These are phyloP conservation scores for Melanaphis sacchari DNA, from an alignment of 1,140 invertebrate species.

Conservation along the genomic window DNA sequence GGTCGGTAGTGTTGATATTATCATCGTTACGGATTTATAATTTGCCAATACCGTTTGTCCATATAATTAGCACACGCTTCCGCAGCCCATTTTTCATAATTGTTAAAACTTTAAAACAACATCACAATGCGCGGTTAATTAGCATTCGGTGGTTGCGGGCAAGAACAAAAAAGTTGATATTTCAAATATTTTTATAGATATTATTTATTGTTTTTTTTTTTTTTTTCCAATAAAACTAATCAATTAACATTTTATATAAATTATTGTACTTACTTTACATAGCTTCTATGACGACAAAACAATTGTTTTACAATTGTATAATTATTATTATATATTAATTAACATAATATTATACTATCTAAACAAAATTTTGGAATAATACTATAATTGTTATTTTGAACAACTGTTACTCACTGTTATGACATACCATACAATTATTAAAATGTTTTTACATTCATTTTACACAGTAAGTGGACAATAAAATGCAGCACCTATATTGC, in stretches of 20 bases:
- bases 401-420: neutral
- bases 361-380: neutral
- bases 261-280: neutral
- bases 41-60: neutral
- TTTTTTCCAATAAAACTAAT: neutral
- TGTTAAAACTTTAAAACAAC: conserved; percentile 21
- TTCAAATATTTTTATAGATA: neutral
- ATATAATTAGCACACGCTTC: neutral
- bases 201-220: conserved; percentile 4
- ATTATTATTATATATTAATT: neutral
- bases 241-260: neutral
- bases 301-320: neutral
- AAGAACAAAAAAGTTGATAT: neutral
- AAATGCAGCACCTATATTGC: neutral
- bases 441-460: neutral
- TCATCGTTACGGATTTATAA: neutral
- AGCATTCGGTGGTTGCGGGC: neutral
- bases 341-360: neutral
- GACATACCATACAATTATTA: neutral
- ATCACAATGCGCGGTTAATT: neutral
- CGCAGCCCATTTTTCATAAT: neutral
- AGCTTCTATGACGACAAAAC: neutral
- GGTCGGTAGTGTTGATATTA: neutral
- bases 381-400: neutral
- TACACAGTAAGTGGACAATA: neutral